A percentile compares a stretch with the other conserved stretches of the same genome.
These are phyloP conservation scores for Hystrix brachyura DNA, from an alignment of 2,113 vertebrate genomes.

Conservation along the genomic window DNA sequence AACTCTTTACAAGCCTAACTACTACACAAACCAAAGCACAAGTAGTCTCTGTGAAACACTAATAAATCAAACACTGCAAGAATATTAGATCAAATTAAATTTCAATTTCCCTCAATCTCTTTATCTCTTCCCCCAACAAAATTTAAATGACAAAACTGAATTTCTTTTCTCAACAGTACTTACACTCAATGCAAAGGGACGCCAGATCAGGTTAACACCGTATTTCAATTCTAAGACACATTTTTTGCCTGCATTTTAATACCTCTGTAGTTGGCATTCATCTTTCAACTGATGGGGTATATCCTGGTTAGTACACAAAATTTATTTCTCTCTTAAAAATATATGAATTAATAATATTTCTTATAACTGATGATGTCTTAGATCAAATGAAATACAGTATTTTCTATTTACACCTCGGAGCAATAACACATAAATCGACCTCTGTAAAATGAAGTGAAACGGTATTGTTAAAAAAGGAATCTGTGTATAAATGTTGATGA, in stretches of 20 bases:
- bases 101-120: constrained; percentile 42
- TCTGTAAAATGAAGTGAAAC: constrained; percentile 92
- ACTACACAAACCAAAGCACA: background rate
- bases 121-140: background rate
- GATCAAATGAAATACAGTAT: constrained; percentile 37
- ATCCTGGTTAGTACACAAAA: background rate
- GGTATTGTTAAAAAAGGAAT: constrained; percentile 88
- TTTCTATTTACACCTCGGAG: constrained; percentile 87
- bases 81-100: constrained; percentile 54
- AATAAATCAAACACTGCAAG: constrained; percentile 12
- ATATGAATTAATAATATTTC: constrained; percentile 21
- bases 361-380: constrained; percentile 48
- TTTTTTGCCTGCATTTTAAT: constrained; percentile 30
- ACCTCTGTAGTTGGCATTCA: constrained; percentile 39
- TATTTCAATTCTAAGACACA: constrained; percentile 24
- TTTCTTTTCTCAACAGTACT: constrained; percentile 40
- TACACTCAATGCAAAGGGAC: constrained; percentile 40
- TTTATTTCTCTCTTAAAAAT: constrained; percentile 40
- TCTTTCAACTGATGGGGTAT: background rate
- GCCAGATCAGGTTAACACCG: constrained; percentile 40
- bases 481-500: constrained; percentile 89
- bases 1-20: constrained; percentile 24
- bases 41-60: background rate
- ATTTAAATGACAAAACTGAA: constrained; percentile 59
- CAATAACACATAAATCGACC: constrained; percentile 96